Percentiles rank a stretch among this genome's conserved stretches.
Conservation (phyloP, 2,888 invertebrate species). For the Pseudanteris insignis region DNA sequence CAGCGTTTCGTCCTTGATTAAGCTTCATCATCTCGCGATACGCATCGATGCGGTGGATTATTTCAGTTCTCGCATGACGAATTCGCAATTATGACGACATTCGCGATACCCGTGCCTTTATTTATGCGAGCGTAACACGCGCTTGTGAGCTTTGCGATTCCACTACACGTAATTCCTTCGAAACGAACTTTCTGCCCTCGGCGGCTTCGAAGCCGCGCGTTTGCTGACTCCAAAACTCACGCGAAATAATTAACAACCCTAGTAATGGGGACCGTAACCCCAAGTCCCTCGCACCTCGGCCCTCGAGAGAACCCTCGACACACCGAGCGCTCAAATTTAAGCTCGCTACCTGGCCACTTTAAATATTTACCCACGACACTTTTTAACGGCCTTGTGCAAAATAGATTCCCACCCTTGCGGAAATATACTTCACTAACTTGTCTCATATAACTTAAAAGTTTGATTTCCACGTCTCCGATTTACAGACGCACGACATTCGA, state of each 20-base stretch:
- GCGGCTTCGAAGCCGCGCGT: slow-evolving; percentile 46
- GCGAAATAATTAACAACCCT: slow-evolving; percentile 63
- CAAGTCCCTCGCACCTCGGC: slow-evolving; percentile 26
- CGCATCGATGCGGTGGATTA: slow-evolving; percentile 35
- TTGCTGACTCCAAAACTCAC: slow-evolving; percentile 53
- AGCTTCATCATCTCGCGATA: slow-evolving; percentile 28
- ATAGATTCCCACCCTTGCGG: slow-evolving; percentile 28
- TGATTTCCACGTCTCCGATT: slow-evolving; percentile 8
- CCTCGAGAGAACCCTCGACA: slow-evolving; percentile 38
- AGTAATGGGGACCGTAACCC: slow-evolving; percentile 40
- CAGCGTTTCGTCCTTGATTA: slow-evolving; percentile 28
- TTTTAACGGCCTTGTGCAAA: slow-evolving; percentile 42
- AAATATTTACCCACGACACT: slow-evolving; percentile 45
- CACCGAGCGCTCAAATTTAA: slow-evolving; percentile 41
- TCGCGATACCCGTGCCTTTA: slow-evolving; percentile 39
- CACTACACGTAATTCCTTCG: slow-evolving; percentile 40
- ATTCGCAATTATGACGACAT: slow-evolving; percentile 39
- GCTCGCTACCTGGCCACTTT: slow-evolving; percentile 42
- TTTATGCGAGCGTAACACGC: slow-evolving; percentile 41
- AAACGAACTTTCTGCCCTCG: slow-evolving; percentile 27
- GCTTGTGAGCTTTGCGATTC: slow-evolving; percentile 40
- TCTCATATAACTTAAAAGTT: slow-evolving; percentile 24
- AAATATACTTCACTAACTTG: slow-evolving; percentile 30
- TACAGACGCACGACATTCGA: neutral
- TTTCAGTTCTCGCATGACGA: slow-evolving; percentile 35